Percentiles rank a stretch among this genome's conserved stretches.
Conservation (phyloP, 1,140 invertebrate genomes). For the Propsilocerus akamusi region DNA sequence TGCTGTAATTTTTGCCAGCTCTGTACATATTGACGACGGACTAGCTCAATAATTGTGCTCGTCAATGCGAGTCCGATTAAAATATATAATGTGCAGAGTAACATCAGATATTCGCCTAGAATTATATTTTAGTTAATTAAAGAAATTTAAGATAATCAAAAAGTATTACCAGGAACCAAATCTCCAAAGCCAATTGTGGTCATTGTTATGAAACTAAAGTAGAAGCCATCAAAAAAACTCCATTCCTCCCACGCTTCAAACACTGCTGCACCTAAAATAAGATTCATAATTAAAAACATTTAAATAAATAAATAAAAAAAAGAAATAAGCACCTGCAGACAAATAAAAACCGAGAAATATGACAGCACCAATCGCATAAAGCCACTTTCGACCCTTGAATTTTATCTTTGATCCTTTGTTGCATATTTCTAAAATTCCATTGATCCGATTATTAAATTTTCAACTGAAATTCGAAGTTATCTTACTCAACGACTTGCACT, state of each 20-base stretch:
- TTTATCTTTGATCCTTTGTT: constrained; percentile 3
- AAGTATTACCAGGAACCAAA: constrained; percentile 62
- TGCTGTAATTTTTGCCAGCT: constrained; percentile 54
- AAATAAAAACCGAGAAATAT: constrained; percentile 56
- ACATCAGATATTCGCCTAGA: constrained; percentile 45
- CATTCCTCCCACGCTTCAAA: constrained; percentile 53
- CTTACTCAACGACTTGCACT: constrained; percentile 25
- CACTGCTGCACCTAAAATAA: too few relatives aligned
- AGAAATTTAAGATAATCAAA: neutral
- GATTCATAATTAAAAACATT: too few relatives aligned
- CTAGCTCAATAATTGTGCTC: constrained; percentile 84
- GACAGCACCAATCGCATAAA: constrained; percentile 50
- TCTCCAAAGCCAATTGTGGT: constrained; percentile 89
- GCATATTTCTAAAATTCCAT: neutral
- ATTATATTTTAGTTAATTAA: neutral
- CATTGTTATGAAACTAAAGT: constrained; percentile 90
- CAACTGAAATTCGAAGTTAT: neutral
- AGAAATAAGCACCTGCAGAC: constrained; percentile 52
- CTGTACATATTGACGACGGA: constrained; percentile 63
- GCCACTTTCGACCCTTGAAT: constrained; percentile 28
- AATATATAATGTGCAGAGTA: constrained; percentile 81
- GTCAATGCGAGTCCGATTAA: constrained; percentile 83
- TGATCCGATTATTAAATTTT: neutral
- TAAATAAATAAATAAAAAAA: too few relatives aligned
- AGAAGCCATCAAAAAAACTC: constrained; percentile 83